Conservation (phyloP, 2,797 vertebrate species). For the Philypnodon macrostomus region DNA sequence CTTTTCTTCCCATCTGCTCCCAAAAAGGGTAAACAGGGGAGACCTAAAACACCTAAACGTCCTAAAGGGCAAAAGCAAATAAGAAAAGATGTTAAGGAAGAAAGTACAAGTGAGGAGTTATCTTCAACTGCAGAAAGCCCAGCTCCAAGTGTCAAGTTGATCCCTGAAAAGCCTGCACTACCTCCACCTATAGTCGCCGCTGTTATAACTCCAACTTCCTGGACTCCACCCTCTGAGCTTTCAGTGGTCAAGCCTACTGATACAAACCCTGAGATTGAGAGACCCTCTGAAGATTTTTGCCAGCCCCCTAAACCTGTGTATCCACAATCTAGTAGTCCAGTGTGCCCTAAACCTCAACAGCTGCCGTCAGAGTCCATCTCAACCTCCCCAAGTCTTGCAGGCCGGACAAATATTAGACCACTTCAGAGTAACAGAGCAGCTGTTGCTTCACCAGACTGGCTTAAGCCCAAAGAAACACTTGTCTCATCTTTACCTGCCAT, state of each 20-base stretch:
- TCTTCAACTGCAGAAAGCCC: constrained; percentile 44
- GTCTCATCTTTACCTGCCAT: constrained; percentile 74
- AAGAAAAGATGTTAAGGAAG: constrained; percentile 82
- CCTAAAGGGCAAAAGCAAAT: constrained; percentile 76
- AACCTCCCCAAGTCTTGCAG: constrained; percentile 63
- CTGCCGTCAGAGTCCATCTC: constrained; percentile 62
- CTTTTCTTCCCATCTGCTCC: constrained; percentile 61
- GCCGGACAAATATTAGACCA: constrained; percentile 74
- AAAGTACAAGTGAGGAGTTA: constrained; percentile 61
- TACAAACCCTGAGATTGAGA: constrained; percentile 45
- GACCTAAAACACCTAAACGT: constrained; percentile 80
- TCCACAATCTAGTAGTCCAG: constrained; percentile 65
- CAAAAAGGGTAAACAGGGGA: constrained; percentile 80
- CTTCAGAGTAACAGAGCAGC: constrained; percentile 60
- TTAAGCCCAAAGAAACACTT: constrained; percentile 81
- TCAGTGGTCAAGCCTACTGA: constrained; percentile 45
- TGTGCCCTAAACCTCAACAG: constrained; percentile 61
- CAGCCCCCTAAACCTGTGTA: constrained; percentile 60
- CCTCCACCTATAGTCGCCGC: constrained; percentile 48
- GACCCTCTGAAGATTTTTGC: constrained; percentile 60
- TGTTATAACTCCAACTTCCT: constrained; percentile 72
- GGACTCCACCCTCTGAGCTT: constrained; percentile 64
- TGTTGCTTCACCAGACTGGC: constrained; percentile 82
- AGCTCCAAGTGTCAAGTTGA: constrained; percentile 41
- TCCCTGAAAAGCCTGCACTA: constrained; percentile 49